phyloP scores from a whole-genome alignment of 2,888 invertebrate genomes.

The Eupithecia abbreviata region DNA sequence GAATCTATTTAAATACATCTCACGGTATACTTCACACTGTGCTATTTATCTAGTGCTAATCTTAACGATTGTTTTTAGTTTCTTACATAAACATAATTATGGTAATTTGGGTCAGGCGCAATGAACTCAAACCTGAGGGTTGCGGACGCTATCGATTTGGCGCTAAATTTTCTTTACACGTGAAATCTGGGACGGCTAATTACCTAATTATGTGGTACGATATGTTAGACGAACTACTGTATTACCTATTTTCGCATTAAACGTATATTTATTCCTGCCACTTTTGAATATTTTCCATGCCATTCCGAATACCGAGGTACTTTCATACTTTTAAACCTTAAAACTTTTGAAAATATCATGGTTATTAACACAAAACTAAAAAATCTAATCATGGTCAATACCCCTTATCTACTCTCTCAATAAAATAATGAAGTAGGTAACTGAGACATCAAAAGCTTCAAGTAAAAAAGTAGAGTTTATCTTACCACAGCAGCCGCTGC shows the following conservation, averaged over 20 bases:
- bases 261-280: neutral
- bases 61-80: neutral
- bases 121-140: constrained; percentile 31
- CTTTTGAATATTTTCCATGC: neutral
- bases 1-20: neutral
- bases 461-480: neutral
- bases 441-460: neutral
- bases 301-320: neutral
- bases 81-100: constrained; percentile 19
- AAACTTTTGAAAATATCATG: too few species aligned
- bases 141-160: constrained; percentile 35
- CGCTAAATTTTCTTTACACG: constrained; percentile 30
- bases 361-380: too few species aligned
- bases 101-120: constrained; percentile 35
- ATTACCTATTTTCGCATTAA: neutral
- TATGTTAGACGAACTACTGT: neutral
- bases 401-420: neutral
- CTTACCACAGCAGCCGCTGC: constrained; percentile 70
- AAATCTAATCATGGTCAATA: too few species aligned
- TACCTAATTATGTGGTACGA: constrained; percentile 23
- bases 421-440: neutral
- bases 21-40: neutral
- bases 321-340: neutral
- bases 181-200: constrained; percentile 32
- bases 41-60: neutral